These are phyloP conservation scores for Calliopsis andreniformis DNA, from an alignment of 1,140 invertebrate species.

Conservation along the genomic window DNA sequence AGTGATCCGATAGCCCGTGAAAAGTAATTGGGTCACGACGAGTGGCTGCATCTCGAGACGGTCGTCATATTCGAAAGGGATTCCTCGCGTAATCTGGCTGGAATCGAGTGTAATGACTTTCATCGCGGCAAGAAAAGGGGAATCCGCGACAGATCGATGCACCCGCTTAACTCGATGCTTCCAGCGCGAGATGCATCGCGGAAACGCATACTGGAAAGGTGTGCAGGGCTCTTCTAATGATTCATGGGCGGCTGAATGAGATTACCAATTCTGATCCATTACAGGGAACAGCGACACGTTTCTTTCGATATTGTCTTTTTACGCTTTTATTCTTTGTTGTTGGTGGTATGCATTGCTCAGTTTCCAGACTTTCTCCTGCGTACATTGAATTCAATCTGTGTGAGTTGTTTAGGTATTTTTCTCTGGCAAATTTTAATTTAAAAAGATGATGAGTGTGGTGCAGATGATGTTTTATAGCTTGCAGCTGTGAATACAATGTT, in stretches of 20 bases:
- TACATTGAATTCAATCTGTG: too few species aligned
- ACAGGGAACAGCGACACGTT: background rate
- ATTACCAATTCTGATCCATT: background rate
- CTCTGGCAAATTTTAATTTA: too few species aligned
- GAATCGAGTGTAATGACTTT: slow-evolving; percentile 39
- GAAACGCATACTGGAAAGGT: background rate
- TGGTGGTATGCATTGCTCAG: too few species aligned
- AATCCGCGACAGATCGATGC: background rate
- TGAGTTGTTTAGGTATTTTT: too few species aligned
- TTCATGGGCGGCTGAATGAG: background rate
- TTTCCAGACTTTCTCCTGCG: too few species aligned
- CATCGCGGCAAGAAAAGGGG: background rate
- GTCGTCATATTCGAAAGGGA: slow-evolving; percentile 49
- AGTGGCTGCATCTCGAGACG: slow-evolving; percentile 36
- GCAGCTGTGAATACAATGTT: too few species aligned
- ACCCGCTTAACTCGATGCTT: background rate
- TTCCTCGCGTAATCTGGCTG: slow-evolving; percentile 32
- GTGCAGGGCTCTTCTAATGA: background rate
- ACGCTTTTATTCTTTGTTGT: background rate
- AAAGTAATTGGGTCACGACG: slow-evolving; percentile 57
- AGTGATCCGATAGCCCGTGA: slow-evolving; percentile 45
- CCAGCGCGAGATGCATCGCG: background rate
- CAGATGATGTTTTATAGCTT: too few species aligned
- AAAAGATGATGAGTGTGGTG: too few species aligned
- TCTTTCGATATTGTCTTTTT: background rate